A percentile compares a stretch with the other conserved stretches of the same genome.
phyloP scores from a whole-genome alignment of 2,888 invertebrate genomes.

The Agrochola circellaris region DNA sequence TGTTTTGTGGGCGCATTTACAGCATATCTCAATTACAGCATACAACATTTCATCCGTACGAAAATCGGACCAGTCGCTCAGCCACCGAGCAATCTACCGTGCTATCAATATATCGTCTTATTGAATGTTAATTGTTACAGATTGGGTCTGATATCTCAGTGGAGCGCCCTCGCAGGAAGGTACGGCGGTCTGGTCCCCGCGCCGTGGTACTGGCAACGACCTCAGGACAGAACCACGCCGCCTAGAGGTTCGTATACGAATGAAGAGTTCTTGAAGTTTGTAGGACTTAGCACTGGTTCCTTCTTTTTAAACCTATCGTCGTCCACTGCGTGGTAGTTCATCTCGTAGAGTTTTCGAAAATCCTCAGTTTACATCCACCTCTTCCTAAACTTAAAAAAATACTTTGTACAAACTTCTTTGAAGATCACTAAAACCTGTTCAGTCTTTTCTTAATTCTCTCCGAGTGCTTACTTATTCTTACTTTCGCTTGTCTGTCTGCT shows the following conservation, averaged over 20 bases:
- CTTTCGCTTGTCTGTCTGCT: too few species aligned
- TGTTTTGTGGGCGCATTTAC: background rate
- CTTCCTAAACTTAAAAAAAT: too few species aligned
- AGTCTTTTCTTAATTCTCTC: too few species aligned
- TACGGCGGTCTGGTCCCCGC: slow-evolving; percentile 93
- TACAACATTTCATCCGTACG: background rate
- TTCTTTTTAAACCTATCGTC: background rate
- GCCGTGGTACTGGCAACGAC: slow-evolving; percentile 93
- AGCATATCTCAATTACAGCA: too few species aligned
- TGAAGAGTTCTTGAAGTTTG: background rate
- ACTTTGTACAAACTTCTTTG: too few species aligned
- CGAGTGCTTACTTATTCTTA: too few species aligned
- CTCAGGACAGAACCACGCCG: slow-evolving; percentile 91
- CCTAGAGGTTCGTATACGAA: slow-evolving; percentile 91
- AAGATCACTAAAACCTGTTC: too few species aligned
- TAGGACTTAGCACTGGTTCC: background rate
- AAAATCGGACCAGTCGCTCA: too few species aligned
- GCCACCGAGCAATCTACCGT: too few species aligned
- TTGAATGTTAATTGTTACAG: slow-evolving; percentile 84
- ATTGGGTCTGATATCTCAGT: slow-evolving; percentile 95
- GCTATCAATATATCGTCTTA: slow-evolving; percentile 4
- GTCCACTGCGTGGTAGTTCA: background rate
- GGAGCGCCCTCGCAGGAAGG: slow-evolving; percentile 94
- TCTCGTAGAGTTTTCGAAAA: background rate
- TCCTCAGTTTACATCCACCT: background rate